Conservation (phyloP, 2,888 invertebrate genomes). For the Priapulus caudatus region DNA sequence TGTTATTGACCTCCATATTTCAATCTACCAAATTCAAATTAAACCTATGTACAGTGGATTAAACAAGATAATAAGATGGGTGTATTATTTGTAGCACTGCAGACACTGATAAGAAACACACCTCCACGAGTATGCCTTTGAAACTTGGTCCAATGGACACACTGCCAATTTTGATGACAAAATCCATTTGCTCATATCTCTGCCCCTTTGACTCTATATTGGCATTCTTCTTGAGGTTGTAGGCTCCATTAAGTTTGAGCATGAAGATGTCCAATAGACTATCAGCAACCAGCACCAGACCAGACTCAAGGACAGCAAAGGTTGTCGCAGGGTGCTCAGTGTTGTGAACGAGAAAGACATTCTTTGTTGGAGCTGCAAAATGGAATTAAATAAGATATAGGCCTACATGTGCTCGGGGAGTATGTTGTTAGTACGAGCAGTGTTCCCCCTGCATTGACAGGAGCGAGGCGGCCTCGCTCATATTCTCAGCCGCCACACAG, state of each 20-base stretch:
- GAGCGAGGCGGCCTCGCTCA: no score
- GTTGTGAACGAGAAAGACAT: slow-evolving; percentile 84
- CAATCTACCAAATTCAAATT: no score
- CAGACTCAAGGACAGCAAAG: slow-evolving; percentile 72
- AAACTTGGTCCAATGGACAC: slow-evolving; percentile 85
- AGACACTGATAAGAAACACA: slow-evolving; percentile 32
- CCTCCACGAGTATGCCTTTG: slow-evolving; percentile 83
- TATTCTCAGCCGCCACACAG: no score
- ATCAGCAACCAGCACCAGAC: slow-evolving; percentile 77
- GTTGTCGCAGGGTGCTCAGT: slow-evolving; percentile 89
- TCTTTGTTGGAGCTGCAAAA: slow-evolving; percentile 55
- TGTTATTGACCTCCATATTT: no score
- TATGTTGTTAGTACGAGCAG: no score
- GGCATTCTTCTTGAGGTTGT: slow-evolving; percentile 63
- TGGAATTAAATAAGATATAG: not conserved
- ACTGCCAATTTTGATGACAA: slow-evolving; percentile 80
- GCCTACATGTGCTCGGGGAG: no score
- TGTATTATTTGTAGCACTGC: not conserved
- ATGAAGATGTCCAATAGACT: slow-evolving; percentile 78
- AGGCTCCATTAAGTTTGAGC: slow-evolving; percentile 74
- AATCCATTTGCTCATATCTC: slow-evolving; percentile 51
- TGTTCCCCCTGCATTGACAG: no score
- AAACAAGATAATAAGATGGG: not conserved
- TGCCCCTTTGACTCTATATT: slow-evolving; percentile 65
- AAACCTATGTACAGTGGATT: no score